Conservation (phyloP, 92 coral and sea anemone species). For the Palythoa caribaeorum region DNA sequence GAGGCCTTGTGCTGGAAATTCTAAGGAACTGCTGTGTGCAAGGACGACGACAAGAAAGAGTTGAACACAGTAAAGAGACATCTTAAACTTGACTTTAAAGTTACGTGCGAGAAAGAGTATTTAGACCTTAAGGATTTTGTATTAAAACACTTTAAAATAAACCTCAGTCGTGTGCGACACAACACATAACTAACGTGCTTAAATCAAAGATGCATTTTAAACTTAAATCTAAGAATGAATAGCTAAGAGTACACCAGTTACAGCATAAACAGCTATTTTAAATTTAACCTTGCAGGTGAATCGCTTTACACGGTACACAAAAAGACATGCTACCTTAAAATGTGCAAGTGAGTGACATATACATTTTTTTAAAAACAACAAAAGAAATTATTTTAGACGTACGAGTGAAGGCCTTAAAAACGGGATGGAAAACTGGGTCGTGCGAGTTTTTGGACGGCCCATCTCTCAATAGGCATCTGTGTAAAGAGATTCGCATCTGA, state of each 20-base stretch:
- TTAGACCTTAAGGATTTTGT: not conserved
- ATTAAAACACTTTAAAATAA: not conserved
- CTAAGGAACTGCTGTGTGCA: constrained; percentile 53
- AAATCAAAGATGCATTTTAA: not conserved
- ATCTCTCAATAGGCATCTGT: too few species aligned
- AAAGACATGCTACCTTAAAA: not conserved
- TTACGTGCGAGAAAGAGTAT: not conserved
- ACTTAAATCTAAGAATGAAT: not conserved
- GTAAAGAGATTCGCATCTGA: too few species aligned
- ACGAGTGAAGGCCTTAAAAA: not conserved
- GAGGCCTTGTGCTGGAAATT: constrained; percentile 30
- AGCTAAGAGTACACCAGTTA: not conserved
- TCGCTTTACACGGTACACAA: not conserved
- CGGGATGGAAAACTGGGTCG: not conserved
- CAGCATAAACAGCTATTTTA: not conserved
- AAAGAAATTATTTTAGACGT: not conserved
- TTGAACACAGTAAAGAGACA: constrained; percentile 13
- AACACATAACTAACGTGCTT: not conserved
- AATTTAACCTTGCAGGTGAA: not conserved
- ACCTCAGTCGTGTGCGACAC: not conserved
- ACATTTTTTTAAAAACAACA: not conserved
- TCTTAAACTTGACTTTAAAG: not conserved
- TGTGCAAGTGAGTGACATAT: not conserved
- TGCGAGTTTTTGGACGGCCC: not conserved
- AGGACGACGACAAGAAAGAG: constrained; percentile 25